Conservation (phyloP, 2,797 vertebrate species). For the Cossypha caffra region DNA sequence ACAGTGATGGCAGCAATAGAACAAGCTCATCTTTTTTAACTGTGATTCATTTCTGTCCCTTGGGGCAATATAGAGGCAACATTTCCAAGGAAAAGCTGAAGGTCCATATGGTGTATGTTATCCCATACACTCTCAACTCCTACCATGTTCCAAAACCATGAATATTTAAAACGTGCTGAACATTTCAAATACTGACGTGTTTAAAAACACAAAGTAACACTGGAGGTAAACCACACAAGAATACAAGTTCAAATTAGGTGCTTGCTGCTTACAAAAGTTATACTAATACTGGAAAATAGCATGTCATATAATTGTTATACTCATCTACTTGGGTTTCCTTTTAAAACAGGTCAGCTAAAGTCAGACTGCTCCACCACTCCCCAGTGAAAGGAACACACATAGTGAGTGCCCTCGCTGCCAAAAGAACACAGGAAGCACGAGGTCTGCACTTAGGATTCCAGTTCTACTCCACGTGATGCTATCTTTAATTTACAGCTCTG, state of each 20-base stretch:
- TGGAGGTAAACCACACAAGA: not conserved
- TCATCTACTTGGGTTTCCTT: not conserved
- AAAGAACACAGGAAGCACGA: not conserved
- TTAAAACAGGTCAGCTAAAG: not conserved
- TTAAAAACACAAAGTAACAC: not conserved
- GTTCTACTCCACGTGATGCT: not conserved
- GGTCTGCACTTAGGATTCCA: not conserved
- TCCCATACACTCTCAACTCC: not conserved
- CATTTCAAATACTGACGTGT: not conserved
- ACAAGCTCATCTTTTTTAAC: not conserved
- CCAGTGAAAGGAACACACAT: not conserved
- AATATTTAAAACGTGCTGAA: not conserved
- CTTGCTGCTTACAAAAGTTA: not conserved
- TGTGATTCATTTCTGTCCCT: not conserved
- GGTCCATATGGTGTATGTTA: not conserved
- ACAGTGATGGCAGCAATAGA: not conserved
- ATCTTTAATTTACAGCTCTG: constrained; percentile 47
- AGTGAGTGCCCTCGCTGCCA: not conserved
- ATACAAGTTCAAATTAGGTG: not conserved
- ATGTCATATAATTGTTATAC: not conserved
- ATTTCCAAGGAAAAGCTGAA: not conserved
- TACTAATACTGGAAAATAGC: not conserved
- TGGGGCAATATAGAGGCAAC: not conserved
- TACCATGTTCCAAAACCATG: not conserved
- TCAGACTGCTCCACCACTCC: not conserved